Conservation (phyloP, 2,888 invertebrate genomes). For the Drosophila ezoana region DNA sequence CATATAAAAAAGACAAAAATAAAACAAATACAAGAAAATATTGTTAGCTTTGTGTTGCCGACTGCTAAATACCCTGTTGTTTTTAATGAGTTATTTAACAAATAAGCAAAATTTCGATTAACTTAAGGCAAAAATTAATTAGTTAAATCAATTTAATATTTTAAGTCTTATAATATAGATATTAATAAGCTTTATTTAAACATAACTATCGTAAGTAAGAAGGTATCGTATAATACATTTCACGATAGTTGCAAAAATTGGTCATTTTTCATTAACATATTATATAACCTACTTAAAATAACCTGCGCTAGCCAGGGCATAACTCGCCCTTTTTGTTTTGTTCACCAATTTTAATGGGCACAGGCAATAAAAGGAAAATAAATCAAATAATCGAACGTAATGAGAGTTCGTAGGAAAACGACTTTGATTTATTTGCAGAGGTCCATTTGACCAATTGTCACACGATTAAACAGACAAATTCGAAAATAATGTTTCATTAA, state of each 20-base stretch:
- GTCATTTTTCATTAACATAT: too few species aligned
- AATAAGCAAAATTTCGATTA: neutral
- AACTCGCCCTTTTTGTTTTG: neutral
- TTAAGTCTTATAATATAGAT: too few species aligned
- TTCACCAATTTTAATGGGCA: neutral
- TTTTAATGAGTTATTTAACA: neutral
- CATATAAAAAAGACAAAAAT: slow-evolving; percentile 20
- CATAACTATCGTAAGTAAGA: too few species aligned
- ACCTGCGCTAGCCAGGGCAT: neutral
- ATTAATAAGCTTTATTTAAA: too few species aligned
- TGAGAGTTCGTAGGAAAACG: slow-evolving; percentile 20
- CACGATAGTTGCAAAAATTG: too few species aligned
- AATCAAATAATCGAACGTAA: slow-evolving; percentile 32
- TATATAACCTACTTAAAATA: neutral
- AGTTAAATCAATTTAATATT: too few species aligned
- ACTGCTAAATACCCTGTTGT: slow-evolving; percentile 15
- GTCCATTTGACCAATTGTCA: slow-evolving; percentile 76
- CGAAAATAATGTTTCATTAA: slow-evolving; percentile 81
- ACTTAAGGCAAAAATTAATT: too few species aligned
- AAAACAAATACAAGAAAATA: slow-evolving; percentile 5
- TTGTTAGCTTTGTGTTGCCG: neutral
- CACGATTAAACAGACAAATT: slow-evolving; percentile 81
- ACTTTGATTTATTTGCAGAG: slow-evolving; percentile 70
- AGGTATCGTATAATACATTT: too few species aligned
- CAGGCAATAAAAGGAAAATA: slow-evolving; percentile 18